Base-by-base conservation (phyloP, 1,140 invertebrate species). In the Teleogryllus occipitalis region DNA sequence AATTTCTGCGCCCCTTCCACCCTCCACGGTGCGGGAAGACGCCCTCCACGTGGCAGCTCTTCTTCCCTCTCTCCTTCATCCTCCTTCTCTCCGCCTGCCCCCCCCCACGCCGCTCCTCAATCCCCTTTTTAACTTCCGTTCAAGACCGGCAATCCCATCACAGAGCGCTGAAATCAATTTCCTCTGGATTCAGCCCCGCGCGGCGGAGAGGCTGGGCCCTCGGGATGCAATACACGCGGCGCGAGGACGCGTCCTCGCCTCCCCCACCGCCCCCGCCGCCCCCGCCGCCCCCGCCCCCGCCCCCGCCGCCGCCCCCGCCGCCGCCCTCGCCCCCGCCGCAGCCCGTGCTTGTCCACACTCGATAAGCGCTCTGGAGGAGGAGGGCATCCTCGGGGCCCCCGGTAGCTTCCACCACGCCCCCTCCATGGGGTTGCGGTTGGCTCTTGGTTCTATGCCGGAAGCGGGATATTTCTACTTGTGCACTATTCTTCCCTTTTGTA, bases 111-210 rank as follows among this genome's bases (percentile, higher is more conserved):
- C 54, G 54, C 10, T 65, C 54, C 54, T 39, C 54, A 65, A 65
- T 65, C 54, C 54, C 54, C 54, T 65, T 65, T 39, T 65, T 65
- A 65, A 65, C 54, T 65, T 65, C 54, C 54, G 54, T 65, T 65
- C 10, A 18, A 65, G 54, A 65, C 54, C 54, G 54, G 54, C 54
- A 65, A 65, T 65, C 54, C 54, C 54, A 65, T 65, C 54, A 65
- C 54, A 65, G 54, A 65, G 54, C 54, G 54, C 54, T 65, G 54
- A 65, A 65, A 65, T 65, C 54, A 65, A 65, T 65, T 65, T 65
- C 54, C 54, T 65, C 54, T 65, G 54, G 54, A 65, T 65, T 65
- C 54, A 65, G 18, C 10, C 7, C 10, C 2, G 10, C 10, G 54
- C 54, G 54, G 18, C 18, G 54, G 54, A 10, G 10, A 10, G 10